phyloP scores from a whole-genome alignment of 2,888 invertebrate species.

The Aphrophora alni region DNA sequence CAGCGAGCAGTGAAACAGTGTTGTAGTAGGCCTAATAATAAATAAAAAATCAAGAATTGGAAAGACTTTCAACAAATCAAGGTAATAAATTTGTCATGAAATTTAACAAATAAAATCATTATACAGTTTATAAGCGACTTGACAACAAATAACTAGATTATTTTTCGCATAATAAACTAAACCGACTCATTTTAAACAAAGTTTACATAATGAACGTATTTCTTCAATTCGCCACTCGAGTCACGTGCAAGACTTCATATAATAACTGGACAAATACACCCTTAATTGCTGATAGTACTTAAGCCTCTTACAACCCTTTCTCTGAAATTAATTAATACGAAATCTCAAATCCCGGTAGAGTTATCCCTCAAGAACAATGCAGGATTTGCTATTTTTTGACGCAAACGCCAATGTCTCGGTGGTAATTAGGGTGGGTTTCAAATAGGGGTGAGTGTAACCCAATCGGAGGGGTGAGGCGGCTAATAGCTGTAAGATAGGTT shows the following conservation, averaged over 20 bases:
- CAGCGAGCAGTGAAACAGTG: no score
- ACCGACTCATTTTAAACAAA: background rate
- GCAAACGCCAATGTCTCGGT: background rate
- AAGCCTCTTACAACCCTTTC: slow-evolving; percentile 2
- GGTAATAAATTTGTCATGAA: no score
- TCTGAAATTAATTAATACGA: background rate
- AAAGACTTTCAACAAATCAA: no score
- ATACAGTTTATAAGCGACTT: no score
- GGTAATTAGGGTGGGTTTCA: background rate
- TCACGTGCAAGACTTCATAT: background rate
- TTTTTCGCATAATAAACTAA: no score
- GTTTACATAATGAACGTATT: background rate
- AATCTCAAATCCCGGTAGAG: background rate
- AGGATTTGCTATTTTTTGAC: background rate
- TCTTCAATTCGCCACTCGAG: background rate
- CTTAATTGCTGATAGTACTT: background rate
- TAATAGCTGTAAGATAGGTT: slow-evolving; percentile 9
- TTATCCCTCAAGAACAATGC: slow-evolving; percentile 3
- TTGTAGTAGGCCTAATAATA: no score
- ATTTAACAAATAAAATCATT: no score
- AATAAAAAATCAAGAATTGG: no score
- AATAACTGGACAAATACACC: background rate
- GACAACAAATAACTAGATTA: no score
- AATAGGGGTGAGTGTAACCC: background rate
- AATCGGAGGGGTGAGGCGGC: background rate